These are phyloP conservation scores for Tangara arthus DNA, from an alignment of 2,797 vertebrate genomes.

Conservation along the genomic window DNA sequence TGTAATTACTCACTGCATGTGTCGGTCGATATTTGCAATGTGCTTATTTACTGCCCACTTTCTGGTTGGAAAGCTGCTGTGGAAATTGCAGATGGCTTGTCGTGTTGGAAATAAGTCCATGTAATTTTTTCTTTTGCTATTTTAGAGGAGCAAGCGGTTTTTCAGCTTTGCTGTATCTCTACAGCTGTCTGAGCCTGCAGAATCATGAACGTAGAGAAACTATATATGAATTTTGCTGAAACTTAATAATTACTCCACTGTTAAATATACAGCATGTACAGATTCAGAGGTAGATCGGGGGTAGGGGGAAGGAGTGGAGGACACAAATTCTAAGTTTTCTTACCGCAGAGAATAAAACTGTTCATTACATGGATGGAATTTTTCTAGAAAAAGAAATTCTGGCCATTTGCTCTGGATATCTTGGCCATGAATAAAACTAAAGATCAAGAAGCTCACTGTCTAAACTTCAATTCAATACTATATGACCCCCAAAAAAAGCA, in stretches of 20 bases:
- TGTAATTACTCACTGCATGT: conserved; percentile 66
- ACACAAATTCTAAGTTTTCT: background rate
- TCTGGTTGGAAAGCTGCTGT: conserved; percentile 23
- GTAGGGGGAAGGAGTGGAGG: rapidly evolving
- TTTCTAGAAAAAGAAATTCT: background rate
- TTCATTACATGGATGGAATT: background rate
- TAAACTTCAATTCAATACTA: background rate
- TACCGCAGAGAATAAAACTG: background rate
- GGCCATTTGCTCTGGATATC: background rate
- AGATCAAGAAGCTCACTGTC: background rate
- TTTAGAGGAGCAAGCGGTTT: conserved; percentile 34
- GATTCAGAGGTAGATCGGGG: background rate
- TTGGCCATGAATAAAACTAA: background rate
- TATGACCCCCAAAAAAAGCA: background rate
- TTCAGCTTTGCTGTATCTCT: background rate
- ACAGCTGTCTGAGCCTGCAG: conserved; percentile 36
- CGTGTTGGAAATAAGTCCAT: conserved; percentile 52
- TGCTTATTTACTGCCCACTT: conserved; percentile 55
- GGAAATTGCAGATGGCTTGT: conserved; percentile 35
- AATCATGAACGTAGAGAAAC: background rate
- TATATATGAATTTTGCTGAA: conserved; percentile 20
- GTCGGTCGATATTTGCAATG: conserved; percentile 49
- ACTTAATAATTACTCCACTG: background rate
- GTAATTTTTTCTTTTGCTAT: conserved; percentile 10
- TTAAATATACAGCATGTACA: background rate